Evolutionary conservation across 2,888 invertebrate genomes (phyloP).

Genomic region (Argyresthia albistria): DNA sequence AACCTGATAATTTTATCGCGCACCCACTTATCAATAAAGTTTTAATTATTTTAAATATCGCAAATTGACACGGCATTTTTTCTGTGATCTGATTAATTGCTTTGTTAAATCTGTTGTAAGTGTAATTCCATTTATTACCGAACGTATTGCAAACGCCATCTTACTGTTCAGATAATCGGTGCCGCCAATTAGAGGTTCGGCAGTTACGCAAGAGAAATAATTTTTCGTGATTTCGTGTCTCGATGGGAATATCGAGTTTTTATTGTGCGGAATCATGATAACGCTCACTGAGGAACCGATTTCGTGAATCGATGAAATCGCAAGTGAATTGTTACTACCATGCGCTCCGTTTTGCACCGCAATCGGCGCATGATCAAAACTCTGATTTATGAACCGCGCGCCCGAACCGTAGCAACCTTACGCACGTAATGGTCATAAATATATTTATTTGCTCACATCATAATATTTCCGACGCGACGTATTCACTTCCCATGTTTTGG

Average conservation of each 20-base stretch:
- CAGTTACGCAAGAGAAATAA: constrained; percentile 42
- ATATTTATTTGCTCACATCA: too few relatives aligned
- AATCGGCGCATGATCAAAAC: too few relatives aligned
- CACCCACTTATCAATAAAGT: neutral
- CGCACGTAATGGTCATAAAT: too few relatives aligned
- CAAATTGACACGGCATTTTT: too few relatives aligned
- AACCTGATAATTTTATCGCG: neutral
- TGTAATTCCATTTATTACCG: neutral
- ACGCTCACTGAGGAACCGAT: constrained; percentile 28
- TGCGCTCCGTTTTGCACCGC: too few relatives aligned
- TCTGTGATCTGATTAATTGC: neutral
- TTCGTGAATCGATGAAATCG: constrained; percentile 9
- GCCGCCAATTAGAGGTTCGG: constrained; percentile 46
- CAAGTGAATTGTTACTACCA: neutral
- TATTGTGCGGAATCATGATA: constrained; percentile 42
- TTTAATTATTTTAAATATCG: neutral
- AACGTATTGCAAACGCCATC: neutral
- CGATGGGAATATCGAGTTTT: constrained; percentile 40
- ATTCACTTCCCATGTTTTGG: too few relatives aligned
- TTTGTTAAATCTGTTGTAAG: neutral
- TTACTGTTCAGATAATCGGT: constrained; percentile 30
- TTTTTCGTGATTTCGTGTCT: constrained; percentile 53
- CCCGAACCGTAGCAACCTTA: too few relatives aligned
- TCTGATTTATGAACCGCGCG: too few relatives aligned
- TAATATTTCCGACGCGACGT: too few relatives aligned